Evolutionary conservation across 2,888 invertebrate genomes (phyloP).

Genomic region (Ferrisia virgata): DNA sequence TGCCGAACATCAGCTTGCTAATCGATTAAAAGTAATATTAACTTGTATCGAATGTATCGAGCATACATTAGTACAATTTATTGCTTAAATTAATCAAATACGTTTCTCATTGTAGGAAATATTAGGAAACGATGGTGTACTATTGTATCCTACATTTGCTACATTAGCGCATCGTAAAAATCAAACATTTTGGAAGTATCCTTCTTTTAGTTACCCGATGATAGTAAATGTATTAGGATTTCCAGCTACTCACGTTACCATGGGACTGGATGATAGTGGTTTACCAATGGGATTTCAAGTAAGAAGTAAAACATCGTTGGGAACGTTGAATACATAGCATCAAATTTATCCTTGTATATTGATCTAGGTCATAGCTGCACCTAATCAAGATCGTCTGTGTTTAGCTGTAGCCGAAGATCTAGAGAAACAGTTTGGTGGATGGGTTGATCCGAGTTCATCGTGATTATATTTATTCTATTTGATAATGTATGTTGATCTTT

Average conservation of each 20-base stretch:
- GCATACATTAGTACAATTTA: too few relatives aligned
- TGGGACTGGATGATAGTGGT: slow-evolving; percentile 77
- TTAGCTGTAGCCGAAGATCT: slow-evolving; percentile 84
- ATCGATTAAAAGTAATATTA: neutral
- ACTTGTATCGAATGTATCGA: too few relatives aligned
- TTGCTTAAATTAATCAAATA: too few relatives aligned
- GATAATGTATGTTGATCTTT: too few relatives aligned
- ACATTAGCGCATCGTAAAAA: slow-evolving; percentile 84
- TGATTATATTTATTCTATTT: too few relatives aligned
- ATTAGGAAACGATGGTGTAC: slow-evolving; percentile 79
- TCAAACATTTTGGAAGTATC: slow-evolving; percentile 73
- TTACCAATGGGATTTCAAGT: slow-evolving; percentile 87
- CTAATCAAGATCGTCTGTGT: slow-evolving; percentile 79
- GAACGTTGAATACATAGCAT: too few relatives aligned
- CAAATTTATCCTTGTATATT: too few relatives aligned
- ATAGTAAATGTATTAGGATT: slow-evolving; percentile 84
- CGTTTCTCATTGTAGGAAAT: slow-evolving; percentile 57
- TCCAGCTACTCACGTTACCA: slow-evolving; percentile 81
- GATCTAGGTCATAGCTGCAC: slow-evolving; percentile 63
- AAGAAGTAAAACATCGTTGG: neutral
- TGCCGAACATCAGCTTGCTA: neutral
- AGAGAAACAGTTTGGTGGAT: slow-evolving; percentile 85
- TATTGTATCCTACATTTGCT: slow-evolving; percentile 86
- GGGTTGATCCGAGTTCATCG: slow-evolving; percentile 66
- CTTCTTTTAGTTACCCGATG: slow-evolving; percentile 83